Evolutionary conservation across 2,888 invertebrate species (phyloP), one percentile per base, ranked within the genome.

Genomic region (Netelia fuscicornis): DNA sequence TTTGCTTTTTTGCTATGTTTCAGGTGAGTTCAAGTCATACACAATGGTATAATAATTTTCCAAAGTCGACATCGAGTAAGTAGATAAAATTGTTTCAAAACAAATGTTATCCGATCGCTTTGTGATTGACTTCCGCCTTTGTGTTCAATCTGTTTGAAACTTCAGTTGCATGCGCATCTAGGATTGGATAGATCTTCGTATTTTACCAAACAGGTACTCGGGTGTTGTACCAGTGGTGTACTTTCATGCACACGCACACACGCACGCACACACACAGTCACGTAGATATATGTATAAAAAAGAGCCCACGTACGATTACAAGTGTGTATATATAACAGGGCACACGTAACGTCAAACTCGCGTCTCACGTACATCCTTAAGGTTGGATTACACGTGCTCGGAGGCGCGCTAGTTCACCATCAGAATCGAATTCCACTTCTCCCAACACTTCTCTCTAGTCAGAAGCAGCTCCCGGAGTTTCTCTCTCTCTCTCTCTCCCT

Each of bases 331-430:
- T 37, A 68, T 70, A 70, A 67, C 30, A 37, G 44, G 37, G 58
- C 37, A 72, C 72, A 72, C 78, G 67, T 68, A 83, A 68, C 77
- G 72, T 78, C 83, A 78, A 74, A 74, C 77, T 81, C 75, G 54
- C 81, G 77, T 74, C 68, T 84, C 84, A 68, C 81, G 77, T 81
- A 74, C 71, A 77, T 81, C 74, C 84, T 81, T 81, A 81, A 84
- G 74, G 77, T 84, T 68, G 77, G 72, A 84, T 81, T 84, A 84
- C 84, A 84, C 84, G 76, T 81, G 72, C 81, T 56, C 65, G 70
- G 52, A 60, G 64, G 52, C 17, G 75, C 58, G 58, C 17, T 37
- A 20, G 67, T 68, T 68, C 68, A 68, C 77, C 68, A 74, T 76
- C 68, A 42, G 62, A 62, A 81, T 84, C 74, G 77, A 81, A 84